A percentile compares a stretch with the other conserved stretches of the same genome.
phyloP scores from a whole-genome alignment of 53 echinoderm and acorn worm genomes.

The Echinometra lucunter region DNA sequence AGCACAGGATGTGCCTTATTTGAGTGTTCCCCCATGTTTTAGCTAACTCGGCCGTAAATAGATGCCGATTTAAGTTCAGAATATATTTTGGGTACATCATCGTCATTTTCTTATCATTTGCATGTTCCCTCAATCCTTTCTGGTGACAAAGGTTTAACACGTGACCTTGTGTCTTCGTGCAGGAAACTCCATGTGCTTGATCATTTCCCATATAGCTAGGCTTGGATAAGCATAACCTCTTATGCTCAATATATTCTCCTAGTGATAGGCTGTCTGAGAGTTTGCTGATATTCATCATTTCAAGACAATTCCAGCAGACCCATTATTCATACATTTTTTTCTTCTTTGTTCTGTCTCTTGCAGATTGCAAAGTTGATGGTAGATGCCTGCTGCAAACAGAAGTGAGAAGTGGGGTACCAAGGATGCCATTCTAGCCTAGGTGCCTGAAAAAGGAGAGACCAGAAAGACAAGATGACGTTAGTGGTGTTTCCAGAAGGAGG shows the following conservation, averaged over 20 bases:
- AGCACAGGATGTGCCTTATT: constrained; percentile 63
- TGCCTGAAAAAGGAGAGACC: neutral
- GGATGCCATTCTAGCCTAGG: constrained; percentile 7
- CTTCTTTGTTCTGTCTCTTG: neutral
- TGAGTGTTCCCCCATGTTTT: constrained; percentile 50
- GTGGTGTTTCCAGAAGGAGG: constrained; percentile 60
- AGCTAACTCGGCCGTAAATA: constrained; percentile 43
- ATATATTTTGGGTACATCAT: constrained; percentile 52
- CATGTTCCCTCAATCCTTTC: neutral
- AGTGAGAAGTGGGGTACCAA: neutral
- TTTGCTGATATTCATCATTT: neutral
- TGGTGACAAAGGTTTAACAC: constrained; percentile 24
- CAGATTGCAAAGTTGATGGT: neutral
- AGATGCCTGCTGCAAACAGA: neutral
- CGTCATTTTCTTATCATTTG: constrained; percentile 40
- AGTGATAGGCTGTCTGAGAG: neutral
- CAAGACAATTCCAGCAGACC: neutral
- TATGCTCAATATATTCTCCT: neutral
- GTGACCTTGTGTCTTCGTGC: neutral
- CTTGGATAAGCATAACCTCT: neutral
- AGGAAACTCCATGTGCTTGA: constrained; percentile 27
- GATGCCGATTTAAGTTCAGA: constrained; percentile 38
- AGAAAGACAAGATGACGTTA: constrained; percentile 49
- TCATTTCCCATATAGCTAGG: constrained; percentile 5
- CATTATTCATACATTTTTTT: neutral